phyloP scores from a whole-genome alignment of 2,797 vertebrate species.

The Oreonectes daqikongensis region DNA sequence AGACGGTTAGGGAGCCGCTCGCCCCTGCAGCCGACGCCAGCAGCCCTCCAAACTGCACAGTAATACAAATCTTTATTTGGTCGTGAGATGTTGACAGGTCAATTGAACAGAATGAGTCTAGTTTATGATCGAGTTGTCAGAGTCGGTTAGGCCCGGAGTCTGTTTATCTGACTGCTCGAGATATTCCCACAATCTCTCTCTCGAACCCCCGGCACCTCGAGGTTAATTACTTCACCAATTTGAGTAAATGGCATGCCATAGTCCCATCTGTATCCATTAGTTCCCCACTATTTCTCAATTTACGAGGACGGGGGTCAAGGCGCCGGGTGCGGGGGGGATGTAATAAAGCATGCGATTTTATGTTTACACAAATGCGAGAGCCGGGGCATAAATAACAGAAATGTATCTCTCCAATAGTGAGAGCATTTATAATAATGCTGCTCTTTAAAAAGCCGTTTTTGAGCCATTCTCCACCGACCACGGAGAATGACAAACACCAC shows the following conservation, averaged over 20 bases:
- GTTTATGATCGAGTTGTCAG: constrained; percentile 92
- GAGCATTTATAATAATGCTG: constrained; percentile 62
- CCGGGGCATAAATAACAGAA: constrained; percentile 79
- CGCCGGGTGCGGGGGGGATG: constrained; percentile 86
- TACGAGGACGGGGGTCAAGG: constrained; percentile 89
- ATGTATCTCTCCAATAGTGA: constrained; percentile 72
- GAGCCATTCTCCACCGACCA: constrained; percentile 58
- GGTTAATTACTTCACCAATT: constrained; percentile 95
- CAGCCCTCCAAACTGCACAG: constrained; percentile 81
- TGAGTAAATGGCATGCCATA: constrained; percentile 93
- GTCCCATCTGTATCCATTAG: constrained; percentile 93
- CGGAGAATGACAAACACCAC: constrained; percentile 58
- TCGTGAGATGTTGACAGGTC: constrained; percentile 89
- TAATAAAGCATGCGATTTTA: constrained; percentile 91
- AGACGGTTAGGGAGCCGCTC: constrained; percentile 4
- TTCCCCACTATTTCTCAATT: constrained; percentile 92
- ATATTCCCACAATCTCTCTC: constrained; percentile 88
- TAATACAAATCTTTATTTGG: constrained; percentile 93
- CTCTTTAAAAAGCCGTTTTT: constrained; percentile 64
- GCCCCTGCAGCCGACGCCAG: constrained; percentile 55
- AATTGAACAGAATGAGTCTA: constrained; percentile 91
- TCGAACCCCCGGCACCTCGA: constrained; percentile 87
- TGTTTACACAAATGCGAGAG: constrained; percentile 87
- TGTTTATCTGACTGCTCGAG: constrained; percentile 84
- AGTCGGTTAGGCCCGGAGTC: constrained; percentile 87